Conservation (phyloP, 2,888 invertebrate genomes). For the Micoletzkya japonica region DNA sequence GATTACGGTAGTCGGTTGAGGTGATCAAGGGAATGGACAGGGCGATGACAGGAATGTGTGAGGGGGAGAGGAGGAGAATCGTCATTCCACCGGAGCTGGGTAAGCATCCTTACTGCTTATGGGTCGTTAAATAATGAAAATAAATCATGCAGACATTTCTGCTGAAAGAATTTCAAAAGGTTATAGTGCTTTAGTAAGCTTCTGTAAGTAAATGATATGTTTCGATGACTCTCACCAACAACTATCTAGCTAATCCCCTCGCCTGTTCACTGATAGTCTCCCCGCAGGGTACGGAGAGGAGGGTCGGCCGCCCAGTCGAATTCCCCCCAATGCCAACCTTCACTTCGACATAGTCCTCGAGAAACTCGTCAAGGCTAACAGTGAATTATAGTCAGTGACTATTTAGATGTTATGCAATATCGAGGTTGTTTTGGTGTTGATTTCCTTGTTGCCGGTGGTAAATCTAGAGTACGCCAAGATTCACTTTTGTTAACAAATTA, state of each 20-base stretch:
- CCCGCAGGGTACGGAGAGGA: slow-evolving; percentile 58
- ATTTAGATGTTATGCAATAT: no score
- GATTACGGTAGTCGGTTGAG: slow-evolving; percentile 24
- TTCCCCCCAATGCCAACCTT: slow-evolving; percentile 57
- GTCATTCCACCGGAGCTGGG: slow-evolving; percentile 59
- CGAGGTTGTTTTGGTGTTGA: background rate
- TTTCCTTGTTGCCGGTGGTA: no score
- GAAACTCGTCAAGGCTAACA: slow-evolving; percentile 53
- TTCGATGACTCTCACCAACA: no score
- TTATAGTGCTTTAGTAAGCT: no score
- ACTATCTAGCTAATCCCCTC: no score
- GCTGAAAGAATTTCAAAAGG: no score
- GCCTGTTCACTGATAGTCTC: background rate
- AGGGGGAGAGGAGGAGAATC: slow-evolving; percentile 58
- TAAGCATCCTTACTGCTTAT: no score
- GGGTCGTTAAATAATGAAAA: no score
- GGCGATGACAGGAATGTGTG: slow-evolving; percentile 62
- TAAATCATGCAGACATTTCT: no score
- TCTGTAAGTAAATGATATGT: no score
- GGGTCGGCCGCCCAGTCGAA: slow-evolving; percentile 51
- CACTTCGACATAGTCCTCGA: slow-evolving; percentile 59
- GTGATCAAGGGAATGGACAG: slow-evolving; percentile 60
- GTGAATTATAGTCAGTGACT: slow-evolving; percentile 52
- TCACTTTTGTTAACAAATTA: no score
- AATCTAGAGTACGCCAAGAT: no score